phyloP scores from a whole-genome alignment of 2,888 invertebrate species.

The Epinotia demarniana region DNA sequence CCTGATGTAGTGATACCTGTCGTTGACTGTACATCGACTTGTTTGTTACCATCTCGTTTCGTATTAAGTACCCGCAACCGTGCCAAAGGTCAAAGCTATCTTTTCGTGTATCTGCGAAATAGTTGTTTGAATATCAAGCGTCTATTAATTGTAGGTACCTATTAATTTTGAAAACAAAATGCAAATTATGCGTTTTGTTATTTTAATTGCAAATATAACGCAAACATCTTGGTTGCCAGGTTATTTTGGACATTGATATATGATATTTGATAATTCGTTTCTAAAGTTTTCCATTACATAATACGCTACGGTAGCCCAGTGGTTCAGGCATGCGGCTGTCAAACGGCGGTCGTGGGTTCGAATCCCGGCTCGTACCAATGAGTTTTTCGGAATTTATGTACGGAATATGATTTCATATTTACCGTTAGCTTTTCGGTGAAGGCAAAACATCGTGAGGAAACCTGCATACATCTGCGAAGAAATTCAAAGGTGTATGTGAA shows the following conservation, averaged over 20 bases:
- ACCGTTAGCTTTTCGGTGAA: too few relatives aligned
- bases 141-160: constrained; percentile 35
- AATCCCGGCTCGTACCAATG: too few relatives aligned
- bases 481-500: too few relatives aligned
- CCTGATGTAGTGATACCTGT: background rate
- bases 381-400: too few relatives aligned
- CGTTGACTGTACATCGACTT: background rate
- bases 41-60: background rate
- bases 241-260: background rate
- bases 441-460: too few relatives aligned
- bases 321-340: too few relatives aligned
- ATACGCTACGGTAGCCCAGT: too few relatives aligned
- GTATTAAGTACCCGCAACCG: constrained; percentile 20
- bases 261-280: background rate
- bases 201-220: constrained; percentile 18
- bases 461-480: too few relatives aligned
- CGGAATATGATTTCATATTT: too few relatives aligned
- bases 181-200: constrained; percentile 20
- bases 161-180: constrained; percentile 19
- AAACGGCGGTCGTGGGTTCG: too few relatives aligned
- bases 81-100: constrained; percentile 38
- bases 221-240: background rate
- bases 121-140: constrained; percentile 29
- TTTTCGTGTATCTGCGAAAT: constrained; percentile 37
- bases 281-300: background rate